Evolutionary conservation across 2,888 invertebrate genomes (phyloP).

Genomic region (Ectemnius lituratus): DNA sequence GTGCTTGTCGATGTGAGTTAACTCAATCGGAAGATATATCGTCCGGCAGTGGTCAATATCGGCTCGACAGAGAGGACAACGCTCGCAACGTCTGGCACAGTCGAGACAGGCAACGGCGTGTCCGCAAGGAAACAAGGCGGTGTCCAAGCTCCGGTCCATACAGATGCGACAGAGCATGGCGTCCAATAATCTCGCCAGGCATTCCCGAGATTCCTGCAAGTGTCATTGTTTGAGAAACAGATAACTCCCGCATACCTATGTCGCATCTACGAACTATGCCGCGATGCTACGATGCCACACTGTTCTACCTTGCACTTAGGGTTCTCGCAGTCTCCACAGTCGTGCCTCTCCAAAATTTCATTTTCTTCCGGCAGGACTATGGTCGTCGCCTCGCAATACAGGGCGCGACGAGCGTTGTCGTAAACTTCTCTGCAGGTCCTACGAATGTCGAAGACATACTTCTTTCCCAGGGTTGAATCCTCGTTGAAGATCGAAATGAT

Average conservation of each 20-base stretch:
- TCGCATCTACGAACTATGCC: too few relatives aligned
- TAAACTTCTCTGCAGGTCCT: constrained; percentile 93
- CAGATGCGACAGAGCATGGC: constrained; percentile 92
- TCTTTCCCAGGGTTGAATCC: constrained; percentile 90
- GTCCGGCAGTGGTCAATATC: constrained; percentile 85
- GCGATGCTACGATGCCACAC: background rate
- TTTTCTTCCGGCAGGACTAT: constrained; percentile 71
- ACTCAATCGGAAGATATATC: constrained; percentile 85
- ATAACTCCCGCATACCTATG: background rate
- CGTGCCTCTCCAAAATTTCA: constrained; percentile 69
- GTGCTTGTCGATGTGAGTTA: constrained; percentile 75
- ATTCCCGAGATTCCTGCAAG: constrained; percentile 80
- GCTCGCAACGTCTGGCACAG: constrained; percentile 86
- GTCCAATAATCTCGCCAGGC: constrained; percentile 80
- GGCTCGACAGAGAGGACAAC: constrained; percentile 87
- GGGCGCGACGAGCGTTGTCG: constrained; percentile 89
- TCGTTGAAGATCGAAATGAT: constrained; percentile 95
- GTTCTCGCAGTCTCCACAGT: constrained; percentile 73
- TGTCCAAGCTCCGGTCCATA: constrained; percentile 90
- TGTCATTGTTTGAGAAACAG: constrained; percentile 11
- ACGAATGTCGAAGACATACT: constrained; percentile 94
- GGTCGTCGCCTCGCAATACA: constrained; percentile 79
- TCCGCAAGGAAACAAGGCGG: constrained; percentile 92
- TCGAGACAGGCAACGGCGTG: constrained; percentile 90
- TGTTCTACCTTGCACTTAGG: constrained; percentile 73